Evolutionary conservation across 2,888 invertebrate genomes (phyloP).

Genomic region (Chalcosyrphus nemorum): DNA sequence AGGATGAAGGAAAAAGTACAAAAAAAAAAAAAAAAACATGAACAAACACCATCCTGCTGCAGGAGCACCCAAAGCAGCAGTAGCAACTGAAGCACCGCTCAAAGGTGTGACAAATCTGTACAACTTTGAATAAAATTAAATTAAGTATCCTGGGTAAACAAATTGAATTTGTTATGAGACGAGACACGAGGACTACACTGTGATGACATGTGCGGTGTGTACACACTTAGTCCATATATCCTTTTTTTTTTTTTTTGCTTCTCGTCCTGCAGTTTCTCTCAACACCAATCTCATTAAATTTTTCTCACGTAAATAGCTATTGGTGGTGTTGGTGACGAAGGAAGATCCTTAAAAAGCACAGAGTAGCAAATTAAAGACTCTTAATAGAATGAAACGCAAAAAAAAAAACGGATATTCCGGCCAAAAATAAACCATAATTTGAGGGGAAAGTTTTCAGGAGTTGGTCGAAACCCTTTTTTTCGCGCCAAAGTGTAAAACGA

Average conservation of each 20-base stretch:
- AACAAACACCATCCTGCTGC: conserved; percentile 16
- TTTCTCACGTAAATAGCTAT: conserved; percentile 33
- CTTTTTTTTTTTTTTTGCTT: not conserved
- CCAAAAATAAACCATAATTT: conserved; percentile 18
- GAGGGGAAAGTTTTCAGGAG: not conserved
- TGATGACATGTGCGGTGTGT: conserved; percentile 37
- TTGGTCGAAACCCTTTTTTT: not conserved
- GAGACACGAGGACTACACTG: not conserved
- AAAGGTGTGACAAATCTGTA: conserved; percentile 66
- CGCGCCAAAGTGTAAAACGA: conserved; percentile 11
- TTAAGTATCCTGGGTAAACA: conserved; percentile 66
- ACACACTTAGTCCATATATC: conserved; percentile 13
- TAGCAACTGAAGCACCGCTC: conserved; percentile 4
- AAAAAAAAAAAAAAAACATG: not conserved
- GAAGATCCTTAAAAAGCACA: not conserved
- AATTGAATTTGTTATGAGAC: conserved; percentile 69
- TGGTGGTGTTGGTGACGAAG: not conserved
- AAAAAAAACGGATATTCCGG: conserved; percentile 4
- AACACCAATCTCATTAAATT: conserved; percentile 53
- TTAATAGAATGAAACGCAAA: conserved; percentile 33
- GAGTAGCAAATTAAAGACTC: conserved; percentile 44
- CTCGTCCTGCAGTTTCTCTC: not conserved
- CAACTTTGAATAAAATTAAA: conserved; percentile 68
- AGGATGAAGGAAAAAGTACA: not conserved
- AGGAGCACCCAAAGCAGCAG: not conserved